Evolutionary conservation across 2,888 invertebrate genomes (phyloP), one percentile per base, ranked within the genome.

Genomic region (Eledona agricola): DNA sequence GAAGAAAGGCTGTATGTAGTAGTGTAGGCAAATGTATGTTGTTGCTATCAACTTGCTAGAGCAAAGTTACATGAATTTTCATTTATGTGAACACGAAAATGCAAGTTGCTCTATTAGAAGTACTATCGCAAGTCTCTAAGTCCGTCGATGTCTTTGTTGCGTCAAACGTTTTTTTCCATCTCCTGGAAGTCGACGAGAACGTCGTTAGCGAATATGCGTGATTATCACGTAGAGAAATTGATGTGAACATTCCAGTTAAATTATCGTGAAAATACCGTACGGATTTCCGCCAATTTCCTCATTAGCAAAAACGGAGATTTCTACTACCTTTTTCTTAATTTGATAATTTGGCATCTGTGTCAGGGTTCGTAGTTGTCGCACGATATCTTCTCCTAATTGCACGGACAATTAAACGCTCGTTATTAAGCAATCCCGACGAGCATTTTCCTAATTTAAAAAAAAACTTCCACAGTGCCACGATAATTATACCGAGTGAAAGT

Each of bases 161-260:
- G 19, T 5, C 6, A 4, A 19, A 19, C 19, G 19, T 22, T 1
- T 3, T 22, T 11, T 25, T 2, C 25, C 4, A 11, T 25, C 34
- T 25, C 9, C 13, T 23, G 23, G 37, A 35, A 43, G 20, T 31
- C 26, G 34, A 46, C 35, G 35, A 46, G 26, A 46, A 25, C 16
- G 6, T 47, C 23, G 40, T 49, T 38, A 49, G 19, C 3, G 25
- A 13, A 47, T 37, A 42, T 25, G 42, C 42, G 50, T 51, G 50
- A 7, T 19, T 20, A 25, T 28, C n/a, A 9, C 26, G 7, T 11
- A 15, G 31, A 26, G 51, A 51, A 51, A 51, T 25, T 37, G 31
- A 45, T 51, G 51, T 51, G 51, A 51, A 45, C 45, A 29, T 42
- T 16, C 22, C 15, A 29, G 38, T 28, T 47, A 29, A 40, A 29